Evolutionary conservation across 2,113 vertebrate species (phyloP).

Genomic region (Corythornis vintsioides): DNA sequence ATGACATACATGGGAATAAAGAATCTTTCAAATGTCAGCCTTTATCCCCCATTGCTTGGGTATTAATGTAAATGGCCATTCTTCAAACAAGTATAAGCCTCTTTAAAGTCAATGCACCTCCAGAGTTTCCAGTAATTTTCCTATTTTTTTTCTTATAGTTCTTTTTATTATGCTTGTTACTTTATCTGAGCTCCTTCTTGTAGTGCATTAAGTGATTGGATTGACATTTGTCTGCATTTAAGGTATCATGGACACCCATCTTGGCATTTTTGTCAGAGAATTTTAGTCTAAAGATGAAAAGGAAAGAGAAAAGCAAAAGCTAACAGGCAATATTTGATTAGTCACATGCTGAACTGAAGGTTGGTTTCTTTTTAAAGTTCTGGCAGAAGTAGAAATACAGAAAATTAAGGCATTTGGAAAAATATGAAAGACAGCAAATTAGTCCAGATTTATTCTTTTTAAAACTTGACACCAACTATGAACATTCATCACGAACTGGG

Average conservation of each 20-base stretch:
- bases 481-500: neutral
- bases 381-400: neutral
- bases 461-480: neutral
- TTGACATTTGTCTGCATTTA: neutral
- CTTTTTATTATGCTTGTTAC: neutral
- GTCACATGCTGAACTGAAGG: neutral
- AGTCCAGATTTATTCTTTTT: neutral
- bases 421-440: neutral
- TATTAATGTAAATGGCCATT: neutral
- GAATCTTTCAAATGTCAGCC: neutral
- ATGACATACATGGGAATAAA: neutral
- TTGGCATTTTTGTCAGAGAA: neutral
- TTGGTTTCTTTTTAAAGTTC: neutral
- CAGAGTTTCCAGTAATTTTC: neutral
- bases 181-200: neutral
- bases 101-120: neutral
- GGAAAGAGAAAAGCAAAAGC: neutral
- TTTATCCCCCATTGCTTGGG: neutral
- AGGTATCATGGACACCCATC: neutral
- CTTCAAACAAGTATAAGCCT: neutral
- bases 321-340: neutral
- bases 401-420: neutral
- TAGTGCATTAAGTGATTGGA: neutral
- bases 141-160: neutral
- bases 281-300: neutral